Evolutionary conservation across 2,113 vertebrate genomes (phyloP), one percentile per base, ranked within the genome.

Genomic region (Urocolius indicus): DNA sequence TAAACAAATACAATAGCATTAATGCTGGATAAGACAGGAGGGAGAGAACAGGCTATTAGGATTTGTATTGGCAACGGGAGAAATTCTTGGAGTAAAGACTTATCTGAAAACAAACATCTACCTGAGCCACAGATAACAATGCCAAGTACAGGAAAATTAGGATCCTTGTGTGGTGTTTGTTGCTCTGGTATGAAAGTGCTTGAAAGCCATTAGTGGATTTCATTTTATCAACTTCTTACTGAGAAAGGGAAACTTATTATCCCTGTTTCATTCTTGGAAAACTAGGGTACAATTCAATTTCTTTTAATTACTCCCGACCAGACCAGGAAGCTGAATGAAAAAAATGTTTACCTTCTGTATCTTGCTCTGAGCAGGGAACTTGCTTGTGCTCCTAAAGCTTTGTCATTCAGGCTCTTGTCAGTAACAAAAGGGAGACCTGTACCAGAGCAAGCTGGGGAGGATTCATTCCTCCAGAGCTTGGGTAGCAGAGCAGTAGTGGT

Each of bases 1-100:
- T 98, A 97, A 95, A 87, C 91, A 96, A 84, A 95, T 95, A 97
- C 93, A 97, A 88, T 94, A 95, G 84, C 77, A 85, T 65, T 93
- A 89, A 72, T 9, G 6, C 68, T 84, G 93, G 63, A 65, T 84
- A 94, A 95, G 90, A 46, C 82, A 80, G 52, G 79, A 93, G 71
- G 34, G 34, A 84, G 79, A 79, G 90, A 89, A 46, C 49, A 77
- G 90, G 21, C 72, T 61, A 48, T 84, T 36, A 48, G 63, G 51
- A 84, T 68, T 93, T 85, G 72, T 86, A 0, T 14, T 82, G 32
- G 67, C 21, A 94, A 27, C n/a, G 41, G 77, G 80, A 61, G 27
- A 61, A 86, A 59, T 58, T 80, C 45, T 29, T 86, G 38, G 57
- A 80, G 69, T 26, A 45, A 87, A 87, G 45, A 75, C 51, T 67